phyloP scores from a whole-genome alignment of 2,888 invertebrate genomes.

The Hanleya hanleyi region DNA sequence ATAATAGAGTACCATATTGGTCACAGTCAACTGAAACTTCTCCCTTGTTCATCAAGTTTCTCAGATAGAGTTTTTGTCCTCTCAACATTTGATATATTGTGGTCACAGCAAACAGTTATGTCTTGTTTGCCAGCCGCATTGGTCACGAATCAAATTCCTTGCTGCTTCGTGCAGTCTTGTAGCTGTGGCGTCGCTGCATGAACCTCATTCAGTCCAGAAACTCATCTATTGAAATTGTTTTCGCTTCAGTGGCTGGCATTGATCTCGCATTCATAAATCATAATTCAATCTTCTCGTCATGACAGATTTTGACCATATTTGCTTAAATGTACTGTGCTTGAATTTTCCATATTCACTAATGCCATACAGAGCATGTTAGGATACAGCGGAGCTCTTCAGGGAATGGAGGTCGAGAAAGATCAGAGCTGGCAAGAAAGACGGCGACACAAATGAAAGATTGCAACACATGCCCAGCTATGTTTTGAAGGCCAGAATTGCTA shows the following conservation, averaged over 20 bases:
- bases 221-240: slow-evolving; percentile 1
- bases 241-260: slow-evolving; percentile 4
- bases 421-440: not conserved
- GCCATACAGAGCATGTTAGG: not conserved
- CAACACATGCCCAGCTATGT: too few relatives aligned
- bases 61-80: too few relatives aligned
- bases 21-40: too few relatives aligned
- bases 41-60: too few relatives aligned
- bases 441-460: not conserved
- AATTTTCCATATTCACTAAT: not conserved
- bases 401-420: not conserved
- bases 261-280: slow-evolving; percentile 6
- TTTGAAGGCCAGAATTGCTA: too few relatives aligned
- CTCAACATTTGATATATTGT: too few relatives aligned
- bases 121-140: not conserved
- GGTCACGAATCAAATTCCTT: slow-evolving; percentile 1
- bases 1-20: too few relatives aligned
- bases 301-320: slow-evolving; percentile 6
- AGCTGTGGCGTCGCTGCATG: not conserved
- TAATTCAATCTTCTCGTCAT: slow-evolving; percentile 5
- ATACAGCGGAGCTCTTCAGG: not conserved
- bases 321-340: not conserved
- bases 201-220: not conserved
- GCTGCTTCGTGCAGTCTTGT: not conserved
- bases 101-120: not conserved